Conservation (phyloP, 1,140 invertebrate species). For the Notospermus geniculatus region DNA sequence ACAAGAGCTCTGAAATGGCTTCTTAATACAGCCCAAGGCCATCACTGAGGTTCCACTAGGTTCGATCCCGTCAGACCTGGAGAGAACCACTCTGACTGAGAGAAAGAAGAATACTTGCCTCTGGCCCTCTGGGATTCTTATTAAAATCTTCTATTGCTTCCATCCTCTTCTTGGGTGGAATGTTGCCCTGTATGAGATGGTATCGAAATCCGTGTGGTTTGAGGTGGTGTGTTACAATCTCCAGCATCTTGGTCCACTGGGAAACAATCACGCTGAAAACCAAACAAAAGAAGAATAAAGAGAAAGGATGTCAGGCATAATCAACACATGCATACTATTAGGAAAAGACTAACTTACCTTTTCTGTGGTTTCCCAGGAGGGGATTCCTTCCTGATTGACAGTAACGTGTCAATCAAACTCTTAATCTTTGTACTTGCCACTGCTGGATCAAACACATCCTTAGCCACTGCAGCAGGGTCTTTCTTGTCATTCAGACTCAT, state of each 20-base stretch:
- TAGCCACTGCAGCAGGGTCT: background rate
- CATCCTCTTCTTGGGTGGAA: conserved; percentile 45
- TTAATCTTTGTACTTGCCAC: conserved; percentile 13
- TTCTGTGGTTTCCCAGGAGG: background rate
- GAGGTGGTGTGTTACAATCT: conserved; percentile 67
- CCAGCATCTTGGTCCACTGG: conserved; percentile 78
- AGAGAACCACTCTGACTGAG: no score
- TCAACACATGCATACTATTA: background rate
- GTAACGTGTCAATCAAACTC: background rate
- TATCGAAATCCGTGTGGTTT: conserved; percentile 57
- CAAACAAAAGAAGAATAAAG: background rate
- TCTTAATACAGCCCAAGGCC: no score
- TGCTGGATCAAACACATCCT: background rate
- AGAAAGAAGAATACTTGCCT: conserved; percentile 45
- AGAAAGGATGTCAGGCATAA: background rate
- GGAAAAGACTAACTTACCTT: background rate
- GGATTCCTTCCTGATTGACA: background rate
- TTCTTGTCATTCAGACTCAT: conserved; percentile 59
- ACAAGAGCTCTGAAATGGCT: no score
- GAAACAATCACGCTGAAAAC: conserved; percentile 72
- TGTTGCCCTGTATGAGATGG: conserved; percentile 67
- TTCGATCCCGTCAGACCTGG: no score
- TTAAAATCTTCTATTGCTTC: conserved; percentile 70
- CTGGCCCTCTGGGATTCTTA: conserved; percentile 57
- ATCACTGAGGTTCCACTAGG: no score